These are phyloP conservation scores for Osmerus eperlanus DNA, from an alignment of 2,113 vertebrate species.

Conservation along the genomic window DNA sequence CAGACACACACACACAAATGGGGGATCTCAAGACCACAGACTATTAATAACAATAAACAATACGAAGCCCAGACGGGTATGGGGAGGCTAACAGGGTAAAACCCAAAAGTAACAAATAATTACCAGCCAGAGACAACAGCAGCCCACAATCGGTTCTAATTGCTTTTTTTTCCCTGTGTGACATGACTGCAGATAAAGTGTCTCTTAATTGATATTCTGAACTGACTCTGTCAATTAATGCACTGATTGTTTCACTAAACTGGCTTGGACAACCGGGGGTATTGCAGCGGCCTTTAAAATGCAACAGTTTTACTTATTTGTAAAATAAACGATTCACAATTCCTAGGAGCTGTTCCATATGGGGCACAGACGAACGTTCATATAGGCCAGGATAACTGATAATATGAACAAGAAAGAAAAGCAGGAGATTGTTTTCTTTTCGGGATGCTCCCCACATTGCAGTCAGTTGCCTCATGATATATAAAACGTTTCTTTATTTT, in stretches of 20 bases:
- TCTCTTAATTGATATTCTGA: constrained; percentile 67
- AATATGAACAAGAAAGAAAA: constrained; percentile 52
- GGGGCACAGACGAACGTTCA: constrained; percentile 20
- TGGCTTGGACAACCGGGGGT: constrained; percentile 56
- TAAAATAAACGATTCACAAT: too few relatives aligned
- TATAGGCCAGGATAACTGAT: constrained; percentile 28
- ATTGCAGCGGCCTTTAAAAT: constrained; percentile 60
- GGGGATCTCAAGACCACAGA: constrained; percentile 2
- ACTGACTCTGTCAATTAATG: constrained; percentile 69
- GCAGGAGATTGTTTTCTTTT: constrained; percentile 30
- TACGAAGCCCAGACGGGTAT: constrained; percentile 10
- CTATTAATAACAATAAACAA: constrained; percentile 28
- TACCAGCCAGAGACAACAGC: constrained; percentile 49
- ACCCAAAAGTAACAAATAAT: constrained; percentile 57
- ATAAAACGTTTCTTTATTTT: constrained; percentile 55
- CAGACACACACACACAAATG: constrained; percentile 9
- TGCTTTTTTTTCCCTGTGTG: constrained; percentile 48
- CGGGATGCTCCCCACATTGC: constrained; percentile 27
- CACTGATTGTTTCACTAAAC: constrained; percentile 66
- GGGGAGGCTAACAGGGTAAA: constrained; percentile 25
- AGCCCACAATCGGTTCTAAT: constrained; percentile 58
- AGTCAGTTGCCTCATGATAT: constrained; percentile 40
- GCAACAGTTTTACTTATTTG: constrained; percentile 42
- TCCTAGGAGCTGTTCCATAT: too few relatives aligned
- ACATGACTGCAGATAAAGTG: constrained; percentile 60